Conservation (phyloP, 2,113 vertebrate genomes). For the Cyprinus carpio region DNA sequence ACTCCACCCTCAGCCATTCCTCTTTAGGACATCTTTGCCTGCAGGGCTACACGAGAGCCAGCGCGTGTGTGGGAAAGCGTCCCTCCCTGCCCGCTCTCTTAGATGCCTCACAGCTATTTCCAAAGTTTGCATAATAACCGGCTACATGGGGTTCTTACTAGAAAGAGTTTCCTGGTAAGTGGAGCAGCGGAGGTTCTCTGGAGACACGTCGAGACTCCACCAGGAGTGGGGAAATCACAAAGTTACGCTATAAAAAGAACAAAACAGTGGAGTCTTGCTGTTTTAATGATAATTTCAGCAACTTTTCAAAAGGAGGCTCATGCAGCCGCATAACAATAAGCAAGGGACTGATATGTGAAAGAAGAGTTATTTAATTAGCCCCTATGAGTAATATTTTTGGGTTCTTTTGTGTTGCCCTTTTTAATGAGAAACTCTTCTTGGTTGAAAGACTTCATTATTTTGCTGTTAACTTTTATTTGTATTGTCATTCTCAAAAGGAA, state of each 20-base stretch:
- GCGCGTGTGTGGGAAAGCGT: constrained; percentile 37
- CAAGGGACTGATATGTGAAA: constrained; percentile 63
- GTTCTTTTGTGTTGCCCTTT: constrained; percentile 57
- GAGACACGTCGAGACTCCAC: constrained; percentile 71
- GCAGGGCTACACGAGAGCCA: constrained; percentile 27
- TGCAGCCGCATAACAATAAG: constrained; percentile 68
- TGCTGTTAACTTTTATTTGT: constrained; percentile 46
- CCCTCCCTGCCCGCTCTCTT: constrained; percentile 29
- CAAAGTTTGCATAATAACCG: constrained; percentile 51
- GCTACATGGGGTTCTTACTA: constrained; percentile 71
- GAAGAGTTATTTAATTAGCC: constrained; percentile 61
- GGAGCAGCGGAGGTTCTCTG: constrained; percentile 73
- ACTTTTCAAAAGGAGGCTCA: constrained; percentile 73
- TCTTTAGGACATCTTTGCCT: constrained; percentile 40
- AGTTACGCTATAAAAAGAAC: constrained; percentile 74
- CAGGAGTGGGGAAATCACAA: constrained; percentile 69
- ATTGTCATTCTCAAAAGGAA: constrained; percentile 30
- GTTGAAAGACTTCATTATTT: constrained; percentile 57
- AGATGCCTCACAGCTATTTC: constrained; percentile 39
- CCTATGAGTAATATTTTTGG: constrained; percentile 68
- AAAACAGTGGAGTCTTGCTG: constrained; percentile 73
- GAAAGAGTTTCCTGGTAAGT: constrained; percentile 79
- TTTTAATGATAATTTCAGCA: constrained; percentile 75
- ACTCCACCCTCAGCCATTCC: constrained; percentile 30
- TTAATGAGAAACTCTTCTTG: constrained; percentile 50